Percentiles rank a stretch among this genome's conserved stretches.
Conservation (phyloP, 2,797 vertebrate species). For the Selene dorsalis region DNA sequence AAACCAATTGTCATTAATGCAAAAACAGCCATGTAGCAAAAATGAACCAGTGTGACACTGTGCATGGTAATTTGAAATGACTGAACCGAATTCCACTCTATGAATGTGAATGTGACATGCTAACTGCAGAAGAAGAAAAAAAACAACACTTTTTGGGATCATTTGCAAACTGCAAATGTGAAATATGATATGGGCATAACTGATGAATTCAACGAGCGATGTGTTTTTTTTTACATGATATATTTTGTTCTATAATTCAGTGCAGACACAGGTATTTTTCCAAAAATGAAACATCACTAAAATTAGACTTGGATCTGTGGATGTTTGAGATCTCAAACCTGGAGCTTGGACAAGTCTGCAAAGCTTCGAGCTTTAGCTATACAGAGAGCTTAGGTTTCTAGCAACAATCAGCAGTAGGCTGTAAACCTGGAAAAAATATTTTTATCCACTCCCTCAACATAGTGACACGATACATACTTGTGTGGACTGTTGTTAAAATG, state of each 20-base stretch:
- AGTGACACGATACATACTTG: background rate
- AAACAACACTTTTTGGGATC: background rate
- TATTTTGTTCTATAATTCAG: background rate
- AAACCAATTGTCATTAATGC: background rate
- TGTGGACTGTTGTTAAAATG: constrained; percentile 9
- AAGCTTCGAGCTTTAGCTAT: constrained; percentile 5
- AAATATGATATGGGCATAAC: background rate
- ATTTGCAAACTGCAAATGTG: background rate
- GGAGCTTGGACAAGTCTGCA: background rate
- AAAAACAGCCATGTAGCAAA: constrained; percentile 1
- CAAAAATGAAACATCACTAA: background rate
- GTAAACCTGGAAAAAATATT: constrained; percentile 12
- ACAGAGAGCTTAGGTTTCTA: background rate
- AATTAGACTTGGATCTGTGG: background rate
- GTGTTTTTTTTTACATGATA: background rate
- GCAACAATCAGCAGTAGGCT: constrained; percentile 1
- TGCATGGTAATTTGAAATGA: background rate
- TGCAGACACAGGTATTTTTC: background rate
- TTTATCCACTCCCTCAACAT: background rate
- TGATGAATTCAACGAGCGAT: background rate
- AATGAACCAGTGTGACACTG: background rate
- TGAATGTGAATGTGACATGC: constrained; percentile 5
- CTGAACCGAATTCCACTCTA: background rate
- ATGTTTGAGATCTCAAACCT: constrained; percentile 9
- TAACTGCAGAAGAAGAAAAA: background rate